Evolutionary conservation across 1,140 invertebrate species (phyloP).

Genomic region (Leptestheria dahalacensis): DNA sequence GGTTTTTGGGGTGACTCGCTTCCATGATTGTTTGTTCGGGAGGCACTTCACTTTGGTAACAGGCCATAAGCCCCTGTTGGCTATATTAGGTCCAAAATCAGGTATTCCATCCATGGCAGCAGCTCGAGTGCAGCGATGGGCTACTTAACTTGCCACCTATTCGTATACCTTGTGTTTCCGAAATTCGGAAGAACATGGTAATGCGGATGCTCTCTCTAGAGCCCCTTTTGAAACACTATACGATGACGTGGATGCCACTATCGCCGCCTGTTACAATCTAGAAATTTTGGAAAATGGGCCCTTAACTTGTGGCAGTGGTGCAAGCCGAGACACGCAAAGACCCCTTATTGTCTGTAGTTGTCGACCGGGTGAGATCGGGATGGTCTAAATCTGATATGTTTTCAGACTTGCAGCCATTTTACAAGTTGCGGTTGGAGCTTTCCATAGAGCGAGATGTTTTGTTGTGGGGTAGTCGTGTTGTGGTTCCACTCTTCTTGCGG

Average conservation of each 20-base stretch:
- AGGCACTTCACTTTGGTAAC: constrained; percentile 29
- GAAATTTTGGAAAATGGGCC: too few relatives aligned
- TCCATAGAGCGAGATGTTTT: neutral
- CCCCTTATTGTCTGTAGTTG: too few relatives aligned
- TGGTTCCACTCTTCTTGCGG: constrained; percentile 21
- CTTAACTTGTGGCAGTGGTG: neutral
- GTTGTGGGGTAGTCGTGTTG: constrained; percentile 13
- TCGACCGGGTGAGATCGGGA: neutral
- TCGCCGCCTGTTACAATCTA: neutral
- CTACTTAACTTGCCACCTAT: too few relatives aligned
- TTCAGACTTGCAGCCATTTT: constrained; percentile 3
- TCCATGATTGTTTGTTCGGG: constrained; percentile 35
- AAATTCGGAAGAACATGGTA: too few relatives aligned
- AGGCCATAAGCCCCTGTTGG: constrained; percentile 31
- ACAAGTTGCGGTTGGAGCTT: neutral
- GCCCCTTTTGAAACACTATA: constrained; percentile 24
- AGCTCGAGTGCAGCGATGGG: constrained; percentile 24
- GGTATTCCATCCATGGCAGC: constrained; percentile 25
- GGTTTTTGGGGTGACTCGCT: constrained; percentile 23
- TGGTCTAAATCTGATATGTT: constrained; percentile 8
- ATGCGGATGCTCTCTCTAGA: too few relatives aligned
- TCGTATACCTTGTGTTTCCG: too few relatives aligned
- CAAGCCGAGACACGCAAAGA: neutral
- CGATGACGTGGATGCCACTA: constrained; percentile 20
- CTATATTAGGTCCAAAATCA: constrained; percentile 26